These are phyloP conservation scores for Phalacrocorax aristotelis DNA, from an alignment of 2,113 vertebrate species.

Conservation along the genomic window DNA sequence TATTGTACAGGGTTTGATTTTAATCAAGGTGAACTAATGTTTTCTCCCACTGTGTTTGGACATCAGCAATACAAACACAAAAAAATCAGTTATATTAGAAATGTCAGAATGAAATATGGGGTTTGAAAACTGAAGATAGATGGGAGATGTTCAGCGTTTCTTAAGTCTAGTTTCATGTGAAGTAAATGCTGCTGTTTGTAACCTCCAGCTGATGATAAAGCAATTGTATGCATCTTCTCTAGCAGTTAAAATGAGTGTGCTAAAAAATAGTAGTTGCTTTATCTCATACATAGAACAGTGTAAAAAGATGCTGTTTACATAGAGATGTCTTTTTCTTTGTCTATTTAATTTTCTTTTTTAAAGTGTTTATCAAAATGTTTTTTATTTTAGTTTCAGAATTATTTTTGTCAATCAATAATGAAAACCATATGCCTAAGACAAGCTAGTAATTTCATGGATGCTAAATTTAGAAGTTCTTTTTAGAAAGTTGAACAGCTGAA, in stretches of 20 bases:
- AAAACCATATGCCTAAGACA: neutral
- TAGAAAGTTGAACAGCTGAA: neutral
- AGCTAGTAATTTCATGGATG: neutral
- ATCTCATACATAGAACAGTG: neutral
- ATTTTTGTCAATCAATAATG: neutral
- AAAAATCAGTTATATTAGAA: neutral
- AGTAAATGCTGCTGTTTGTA: neutral
- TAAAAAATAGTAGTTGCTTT: neutral
- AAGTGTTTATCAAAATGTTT: neutral
- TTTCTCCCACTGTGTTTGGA: neutral
- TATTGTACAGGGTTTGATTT: neutral
- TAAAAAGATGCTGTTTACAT: neutral
- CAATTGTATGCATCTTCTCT: neutral
- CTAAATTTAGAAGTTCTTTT: neutral
- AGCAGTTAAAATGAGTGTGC: neutral
- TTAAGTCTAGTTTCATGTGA: neutral
- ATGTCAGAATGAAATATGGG: neutral
- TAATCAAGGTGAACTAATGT: neutral
- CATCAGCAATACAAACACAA: no score
- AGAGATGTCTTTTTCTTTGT: neutral
- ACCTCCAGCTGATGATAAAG: neutral
- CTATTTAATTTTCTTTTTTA: neutral
- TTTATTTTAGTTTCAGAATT: neutral
- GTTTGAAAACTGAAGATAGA: neutral
- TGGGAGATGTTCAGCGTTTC: neutral